Base-by-base conservation (phyloP, 92 coral and sea anemone species). In the Porites divaricata region DNA sequence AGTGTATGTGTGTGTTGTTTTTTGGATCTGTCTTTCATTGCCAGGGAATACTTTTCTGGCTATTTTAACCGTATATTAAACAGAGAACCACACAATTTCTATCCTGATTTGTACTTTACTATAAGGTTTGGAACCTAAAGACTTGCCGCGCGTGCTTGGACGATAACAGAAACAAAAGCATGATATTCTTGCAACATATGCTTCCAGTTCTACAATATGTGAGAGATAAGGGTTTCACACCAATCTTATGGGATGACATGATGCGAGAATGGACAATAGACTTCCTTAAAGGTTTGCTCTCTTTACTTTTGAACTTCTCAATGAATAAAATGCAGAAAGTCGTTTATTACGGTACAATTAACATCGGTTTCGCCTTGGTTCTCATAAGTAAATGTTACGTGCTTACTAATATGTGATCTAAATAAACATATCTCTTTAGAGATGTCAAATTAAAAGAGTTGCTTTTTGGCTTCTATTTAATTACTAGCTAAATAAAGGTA, bases 201-300 rank as follows among this genome's bases (percentile, higher is more conserved):
- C 81, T 78, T 48, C 96, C 91, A 70, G 88, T 95, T 25, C 87
- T 95, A n/a, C 80, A 91, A 41, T 91, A 95, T 51, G 88, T 95
- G 6, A 91, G 90, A 63, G 71, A 88, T 35, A 93, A 89, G 84
- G 74, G 89, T 56, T 51, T 90, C 0, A 84, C 52, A 2, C 88
- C 94, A 10, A 79, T 95, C 63, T 83, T 95, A 86, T 95, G 98
- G 98, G 96, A 95, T 65, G 98, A 95, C 71, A 95, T 95, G 98
- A 81, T 95, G 92, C 88, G 96, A 53, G 83, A 86, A 0, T 89
- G 92, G 90, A 69, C 77, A 4, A 82, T 88, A 9, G 88, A 80
- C 25, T 86, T 88, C 11, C 85, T 92, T 68, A 90, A 83, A 80
- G 91, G 95, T 89, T n/a, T 16, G 78, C 45, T 4, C 78, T 63